phyloP scores from a whole-genome alignment of 2,797 vertebrate genomes.

The Cygnus olor region DNA sequence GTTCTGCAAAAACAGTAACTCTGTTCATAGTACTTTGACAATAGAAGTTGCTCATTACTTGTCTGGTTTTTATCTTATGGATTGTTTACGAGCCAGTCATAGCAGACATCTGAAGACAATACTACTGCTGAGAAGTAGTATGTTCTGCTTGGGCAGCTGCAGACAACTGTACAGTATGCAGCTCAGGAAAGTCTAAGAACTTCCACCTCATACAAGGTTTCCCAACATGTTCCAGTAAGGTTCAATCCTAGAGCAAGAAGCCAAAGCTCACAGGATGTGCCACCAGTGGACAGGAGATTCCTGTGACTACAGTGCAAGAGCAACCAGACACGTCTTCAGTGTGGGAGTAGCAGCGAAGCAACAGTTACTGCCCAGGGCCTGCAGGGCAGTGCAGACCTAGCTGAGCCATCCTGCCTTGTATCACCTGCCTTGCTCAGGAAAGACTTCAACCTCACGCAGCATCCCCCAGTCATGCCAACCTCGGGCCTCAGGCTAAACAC shows the following conservation, averaged over 20 bases:
- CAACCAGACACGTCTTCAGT: background rate
- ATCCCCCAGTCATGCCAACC: background rate
- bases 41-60: background rate
- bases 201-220: background rate
- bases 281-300: background rate
- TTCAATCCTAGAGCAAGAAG: background rate
- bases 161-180: background rate
- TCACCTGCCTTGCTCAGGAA: background rate
- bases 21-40: background rate
- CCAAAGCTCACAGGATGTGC: fast-evolving
- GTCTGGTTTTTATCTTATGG: background rate
- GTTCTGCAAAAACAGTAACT: background rate
- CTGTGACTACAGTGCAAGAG: background rate
- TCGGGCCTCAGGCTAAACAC: background rate
- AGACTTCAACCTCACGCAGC: background rate
- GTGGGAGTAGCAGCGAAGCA: background rate
- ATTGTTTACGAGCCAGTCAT: background rate
- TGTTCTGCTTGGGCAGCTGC: background rate
- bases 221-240: background rate
- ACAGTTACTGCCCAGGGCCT: background rate
- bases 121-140: background rate
- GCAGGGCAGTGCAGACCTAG: background rate
- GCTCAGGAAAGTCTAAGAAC: background rate
- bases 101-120: background rate
- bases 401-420: background rate